A percentile compares a stretch with the other conserved stretches of the same genome.
These are phyloP conservation scores for Leptura quadrifasciata DNA, from an alignment of 2,888 invertebrate genomes.

Conservation along the genomic window DNA sequence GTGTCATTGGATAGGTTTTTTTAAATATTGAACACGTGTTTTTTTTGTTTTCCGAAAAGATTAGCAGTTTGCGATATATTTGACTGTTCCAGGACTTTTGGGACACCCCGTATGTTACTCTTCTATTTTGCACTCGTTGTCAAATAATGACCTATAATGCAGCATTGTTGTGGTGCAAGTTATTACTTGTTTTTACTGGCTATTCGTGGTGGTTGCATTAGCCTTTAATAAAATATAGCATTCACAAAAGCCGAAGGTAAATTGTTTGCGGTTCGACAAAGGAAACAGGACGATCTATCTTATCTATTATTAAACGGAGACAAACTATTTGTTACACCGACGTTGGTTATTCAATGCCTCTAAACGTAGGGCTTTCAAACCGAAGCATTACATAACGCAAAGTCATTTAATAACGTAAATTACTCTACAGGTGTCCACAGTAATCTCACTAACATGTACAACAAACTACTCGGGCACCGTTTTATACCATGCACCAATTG, in stretches of 20 bases:
- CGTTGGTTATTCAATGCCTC: conserved; percentile 29
- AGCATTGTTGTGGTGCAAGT: no score
- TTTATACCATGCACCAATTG: conserved; percentile 1
- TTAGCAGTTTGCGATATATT: no score
- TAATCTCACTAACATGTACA: conserved; percentile 19
- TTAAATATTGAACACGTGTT: no score
- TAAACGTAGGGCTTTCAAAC: conserved; percentile 11
- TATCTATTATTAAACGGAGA: conserved; percentile 32
- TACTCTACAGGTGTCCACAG: conserved; percentile 34
- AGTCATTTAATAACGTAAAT: conserved; percentile 26
- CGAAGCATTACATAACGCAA: conserved; percentile 27
- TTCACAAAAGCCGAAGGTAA: conserved; percentile 21
- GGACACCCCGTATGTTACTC: no score
- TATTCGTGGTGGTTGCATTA: conserved; percentile 13
- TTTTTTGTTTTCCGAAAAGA: no score
- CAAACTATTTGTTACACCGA: conserved; percentile 31
- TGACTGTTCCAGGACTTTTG: no score
- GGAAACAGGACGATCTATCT: conserved; percentile 33
- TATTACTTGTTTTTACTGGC: neutral
- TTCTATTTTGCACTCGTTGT: no score
- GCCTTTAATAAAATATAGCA: conserved; percentile 14
- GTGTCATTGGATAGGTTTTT: no score
- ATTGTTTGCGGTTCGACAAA: conserved; percentile 34
- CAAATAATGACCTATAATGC: no score
- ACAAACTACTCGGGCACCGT: neutral